Evolutionary conservation across 2,113 vertebrate species (phyloP).

Genomic region (Motacilla alba): DNA sequence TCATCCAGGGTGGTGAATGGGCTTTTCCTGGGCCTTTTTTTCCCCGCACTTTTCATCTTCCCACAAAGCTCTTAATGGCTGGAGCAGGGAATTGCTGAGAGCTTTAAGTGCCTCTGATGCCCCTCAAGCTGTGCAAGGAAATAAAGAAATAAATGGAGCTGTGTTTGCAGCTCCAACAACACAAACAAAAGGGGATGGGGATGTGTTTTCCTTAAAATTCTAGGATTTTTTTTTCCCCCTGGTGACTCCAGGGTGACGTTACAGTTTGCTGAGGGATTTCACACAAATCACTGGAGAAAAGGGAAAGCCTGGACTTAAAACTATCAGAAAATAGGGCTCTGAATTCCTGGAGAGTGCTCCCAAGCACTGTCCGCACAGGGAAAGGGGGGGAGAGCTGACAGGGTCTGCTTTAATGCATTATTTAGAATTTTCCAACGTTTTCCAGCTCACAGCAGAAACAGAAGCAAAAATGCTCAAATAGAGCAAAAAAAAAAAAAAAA

Average conservation of each 20-base stretch:
- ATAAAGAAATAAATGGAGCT: not conserved
- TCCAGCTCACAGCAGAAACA: accelerated
- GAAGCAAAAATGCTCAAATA: not conserved
- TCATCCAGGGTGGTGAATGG: not conserved
- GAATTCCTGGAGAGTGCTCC: not conserved
- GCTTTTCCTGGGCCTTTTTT: not conserved
- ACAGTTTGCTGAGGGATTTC: not conserved
- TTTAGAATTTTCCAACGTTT: not conserved
- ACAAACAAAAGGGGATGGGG: not conserved
- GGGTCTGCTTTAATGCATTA: not conserved
- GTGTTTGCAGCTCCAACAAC: not conserved
- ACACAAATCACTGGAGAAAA: not conserved
- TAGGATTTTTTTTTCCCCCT: too few relatives aligned
- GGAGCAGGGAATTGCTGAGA: not conserved
- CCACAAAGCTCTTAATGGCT: not conserved
- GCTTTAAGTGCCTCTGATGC: not conserved
- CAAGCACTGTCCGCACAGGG: not conserved
- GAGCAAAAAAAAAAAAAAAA: not conserved
- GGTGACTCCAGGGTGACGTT: not conserved
- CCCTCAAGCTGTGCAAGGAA: not conserved
- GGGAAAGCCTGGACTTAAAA: not conserved
- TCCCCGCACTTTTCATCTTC: not conserved
- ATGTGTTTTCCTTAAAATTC: not conserved
- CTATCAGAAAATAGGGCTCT: not conserved
- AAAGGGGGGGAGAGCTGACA: not conserved